Evolutionary conservation across 2,888 invertebrate genomes (phyloP), one percentile per base, ranked within the genome.

Genomic region (Creontiades dilutus): DNA sequence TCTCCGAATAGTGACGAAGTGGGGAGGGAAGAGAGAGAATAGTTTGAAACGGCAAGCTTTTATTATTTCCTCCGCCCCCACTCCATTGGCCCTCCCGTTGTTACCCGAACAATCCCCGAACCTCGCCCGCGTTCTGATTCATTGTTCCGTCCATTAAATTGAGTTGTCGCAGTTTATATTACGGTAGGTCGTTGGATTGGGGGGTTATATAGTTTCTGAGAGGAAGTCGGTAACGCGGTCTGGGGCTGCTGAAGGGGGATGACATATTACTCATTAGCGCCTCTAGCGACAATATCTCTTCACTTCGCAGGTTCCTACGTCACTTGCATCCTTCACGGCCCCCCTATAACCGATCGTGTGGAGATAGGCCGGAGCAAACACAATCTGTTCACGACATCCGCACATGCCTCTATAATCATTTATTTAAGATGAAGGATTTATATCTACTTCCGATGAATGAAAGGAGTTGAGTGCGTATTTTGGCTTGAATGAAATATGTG

Each of bases 31-130:
- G 19, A 0, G 23, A 23, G 19, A 23, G 68, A 23, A 68, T 68
- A 68, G 68, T 68, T 68, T 68, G 68, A 68, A 68, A 68, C 13
- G 68, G 68, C 68, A 68, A 68, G 68, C 68, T 68, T 68, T 68
- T 68, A 68, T 68, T 68, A 68, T 68, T 68, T 27, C 68, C 68
- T 68, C 11, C 68, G 9, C 16, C 61, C 61, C 61, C 37, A 37
- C 61, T 19, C 19, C 19, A 19, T 61, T n/a, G 19, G 37, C 37
- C 37, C 37, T n/a, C n/a, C 57, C 27, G 23, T 68, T 68, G 68
- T 68, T 23, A 23, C 19, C 23, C 9, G 11, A 23, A 68, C 68
- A 68, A 68, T 68, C 27, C 68, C 68, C 23, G 68, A 68, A 68
- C 68, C 68, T 19, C 13, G 23, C 19, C 19, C 68, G 11, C 68